A percentile compares a stretch with the other conserved stretches of the same genome.
Conservation (phyloP, 23 tunicate genomes). For the Diplosoma virens region DNA sequence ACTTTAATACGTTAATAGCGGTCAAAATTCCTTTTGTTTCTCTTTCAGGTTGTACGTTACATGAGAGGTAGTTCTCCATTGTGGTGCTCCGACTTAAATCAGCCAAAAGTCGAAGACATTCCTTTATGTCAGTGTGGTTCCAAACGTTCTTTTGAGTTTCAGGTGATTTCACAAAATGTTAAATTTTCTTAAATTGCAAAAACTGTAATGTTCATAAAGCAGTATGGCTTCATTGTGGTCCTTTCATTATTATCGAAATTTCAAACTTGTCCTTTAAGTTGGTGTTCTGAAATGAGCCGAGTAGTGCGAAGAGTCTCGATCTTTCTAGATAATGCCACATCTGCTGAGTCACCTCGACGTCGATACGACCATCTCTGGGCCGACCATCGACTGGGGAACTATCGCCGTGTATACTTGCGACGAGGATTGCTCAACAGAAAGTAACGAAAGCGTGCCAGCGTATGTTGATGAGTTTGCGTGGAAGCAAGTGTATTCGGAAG, state of each 20-base stretch:
- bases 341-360: conserved; percentile 45
- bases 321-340: conserved; percentile 61
- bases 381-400: conserved; percentile 71
- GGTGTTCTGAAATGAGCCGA: too few relatives aligned
- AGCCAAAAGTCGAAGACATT: conserved; percentile 2
- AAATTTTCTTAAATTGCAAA: background rate
- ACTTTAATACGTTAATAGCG: too few relatives aligned
- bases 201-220: too few relatives aligned
- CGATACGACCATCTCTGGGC: conserved; percentile 21
- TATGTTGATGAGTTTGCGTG: conserved; percentile 32
- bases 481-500: conserved; percentile 24
- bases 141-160: conserved; percentile 48
- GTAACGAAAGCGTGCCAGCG: background rate
- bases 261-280: too few relatives aligned
- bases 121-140: conserved; percentile 63
- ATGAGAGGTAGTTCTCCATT: conserved; percentile 49
- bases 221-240: too few relatives aligned
- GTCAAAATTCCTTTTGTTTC: background rate
- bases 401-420: conserved; percentile 61
- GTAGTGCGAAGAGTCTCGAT: too few relatives aligned
- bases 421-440: conserved; percentile 22
- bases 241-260: too few relatives aligned
- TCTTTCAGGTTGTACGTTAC: conserved; percentile 47
- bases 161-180: background rate
- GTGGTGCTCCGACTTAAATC: conserved; percentile 42